Evolutionary conservation across 2,113 vertebrate species (phyloP), one percentile per base, ranked within the genome.

Genomic region (Syngnathoides biaculeatus): DNA sequence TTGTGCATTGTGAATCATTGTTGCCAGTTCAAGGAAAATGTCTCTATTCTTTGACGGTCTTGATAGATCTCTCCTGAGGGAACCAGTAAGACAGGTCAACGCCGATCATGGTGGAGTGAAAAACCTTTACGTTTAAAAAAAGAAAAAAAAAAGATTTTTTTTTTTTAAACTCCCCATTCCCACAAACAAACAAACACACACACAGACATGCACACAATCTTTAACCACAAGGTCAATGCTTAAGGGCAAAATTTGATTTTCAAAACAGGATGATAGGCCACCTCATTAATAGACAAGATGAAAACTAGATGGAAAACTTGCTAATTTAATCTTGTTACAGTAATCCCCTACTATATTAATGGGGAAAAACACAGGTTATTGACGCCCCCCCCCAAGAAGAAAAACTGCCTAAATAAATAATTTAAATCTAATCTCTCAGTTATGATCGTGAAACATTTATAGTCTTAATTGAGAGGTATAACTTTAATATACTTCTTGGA

Each of bases 11-110:
- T 27, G 55, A 30, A 81, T 88, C 90, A 91, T 89, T 89, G 89
- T 94, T 92, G 90, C 90, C 92, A 92, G 92, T 94, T 93, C 94
- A 95, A 94, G 94, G 93, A 95, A 96, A 95, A 52, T 97, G 95
- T 95, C 94, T 94, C 91, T 91, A 93, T 92, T 92, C 90, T 91
- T 80, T 90, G 91, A 93, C 87, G 86, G 90, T 86, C 82, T 84
- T 65, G 93, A 94, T 92, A 93, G 74, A 86, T 90, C 69, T 88
- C 89, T 89, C 94, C 92, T 89, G 77, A 70, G 94, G 95, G 94
- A 94, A 82, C 89, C 77, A 80, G 71, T 35, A 48, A 72, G 77
- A 72, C 52, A 43, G 67, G 69, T 84, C 78, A 74, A 79, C 86
- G 84, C 27, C 53, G 35, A 80, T 79, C 85, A 80, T 81, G 75